Conservation (phyloP, 2,113 vertebrate species). For the Tringa solitaria region DNA sequence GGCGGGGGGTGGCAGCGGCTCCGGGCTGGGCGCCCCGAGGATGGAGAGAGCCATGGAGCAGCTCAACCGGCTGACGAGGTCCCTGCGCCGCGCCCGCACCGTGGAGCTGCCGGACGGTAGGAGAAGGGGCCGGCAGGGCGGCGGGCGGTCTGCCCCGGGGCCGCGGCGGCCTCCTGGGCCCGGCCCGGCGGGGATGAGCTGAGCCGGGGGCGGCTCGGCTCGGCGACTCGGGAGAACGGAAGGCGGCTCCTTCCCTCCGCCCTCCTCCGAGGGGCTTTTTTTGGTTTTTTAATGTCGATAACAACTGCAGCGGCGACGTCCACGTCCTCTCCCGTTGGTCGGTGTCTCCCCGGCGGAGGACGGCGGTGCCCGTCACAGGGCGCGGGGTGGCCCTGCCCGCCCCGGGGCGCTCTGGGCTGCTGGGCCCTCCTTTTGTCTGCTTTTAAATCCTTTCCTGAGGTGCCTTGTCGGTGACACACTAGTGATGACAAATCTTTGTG, state of each 20-base stretch:
- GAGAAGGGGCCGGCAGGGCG: not conserved
- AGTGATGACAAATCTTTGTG: not conserved
- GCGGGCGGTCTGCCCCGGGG: not conserved
- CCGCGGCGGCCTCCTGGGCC: not conserved
- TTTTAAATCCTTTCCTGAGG: accelerated
- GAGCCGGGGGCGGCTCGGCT: not conserved
- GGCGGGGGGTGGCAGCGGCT: not conserved
- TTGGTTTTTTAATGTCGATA: not conserved
- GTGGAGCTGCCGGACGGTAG: constrained; percentile 95
- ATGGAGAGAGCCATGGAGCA: constrained; percentile 99
- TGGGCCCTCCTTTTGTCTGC: accelerated
- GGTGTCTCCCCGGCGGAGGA: not conserved
- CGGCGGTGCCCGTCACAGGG: not conserved
- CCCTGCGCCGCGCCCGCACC: constrained; percentile 92
- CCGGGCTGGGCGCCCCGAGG: constrained; percentile 68
- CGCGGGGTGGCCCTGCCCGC: not conserved
- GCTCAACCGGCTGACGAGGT: constrained; percentile 92
- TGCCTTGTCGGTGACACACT: not conserved
- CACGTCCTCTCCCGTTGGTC: too few species aligned
- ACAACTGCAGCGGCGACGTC: accelerated
- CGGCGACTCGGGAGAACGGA: not conserved
- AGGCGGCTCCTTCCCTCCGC: not conserved
- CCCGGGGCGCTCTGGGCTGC: not conserved
- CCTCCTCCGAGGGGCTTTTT: not conserved
- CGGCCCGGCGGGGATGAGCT: not conserved